A percentile compares a stretch with the other conserved stretches of the same genome.
These are phyloP conservation scores for Pterocles burchelli DNA, from an alignment of 2,113 vertebrate species.

Conservation along the genomic window DNA sequence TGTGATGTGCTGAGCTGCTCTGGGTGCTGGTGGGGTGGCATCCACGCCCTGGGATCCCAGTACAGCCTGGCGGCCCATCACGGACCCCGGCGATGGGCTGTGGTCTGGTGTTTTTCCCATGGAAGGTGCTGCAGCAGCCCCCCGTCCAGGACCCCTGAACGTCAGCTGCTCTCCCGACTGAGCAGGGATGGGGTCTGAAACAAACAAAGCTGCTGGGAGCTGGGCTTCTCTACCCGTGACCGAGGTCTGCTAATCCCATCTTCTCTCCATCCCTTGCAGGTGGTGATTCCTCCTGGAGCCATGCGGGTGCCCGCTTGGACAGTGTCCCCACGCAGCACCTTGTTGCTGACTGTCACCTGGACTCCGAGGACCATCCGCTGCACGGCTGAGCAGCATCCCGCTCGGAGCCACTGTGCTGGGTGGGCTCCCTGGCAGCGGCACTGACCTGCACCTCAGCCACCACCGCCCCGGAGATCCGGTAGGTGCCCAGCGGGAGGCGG, in stretches of 20 bases:
- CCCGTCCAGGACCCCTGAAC: rapidly evolving
- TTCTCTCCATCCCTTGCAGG: background rate
- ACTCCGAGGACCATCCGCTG: background rate
- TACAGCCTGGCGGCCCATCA: rapidly evolving
- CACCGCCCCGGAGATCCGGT: rapidly evolving
- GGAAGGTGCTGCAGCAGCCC: background rate
- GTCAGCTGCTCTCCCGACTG: background rate
- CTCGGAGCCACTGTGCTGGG: background rate
- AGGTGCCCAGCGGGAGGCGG: background rate
- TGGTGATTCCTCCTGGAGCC: background rate
- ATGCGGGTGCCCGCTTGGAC: rapidly evolving
- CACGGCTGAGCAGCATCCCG: background rate
- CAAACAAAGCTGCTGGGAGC: background rate
- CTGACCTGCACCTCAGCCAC: background rate
- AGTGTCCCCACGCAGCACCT: background rate
- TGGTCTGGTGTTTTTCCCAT: background rate
- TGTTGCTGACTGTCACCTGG: background rate
- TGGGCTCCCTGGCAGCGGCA: background rate
- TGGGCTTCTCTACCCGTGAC: background rate
- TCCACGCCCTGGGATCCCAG: background rate
- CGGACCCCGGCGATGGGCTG: background rate
- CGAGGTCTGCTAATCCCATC: background rate
- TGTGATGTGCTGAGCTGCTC: background rate
- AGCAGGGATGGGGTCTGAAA: background rate
- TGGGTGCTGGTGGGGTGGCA: background rate